A percentile compares a stretch with the other conserved stretches of the same genome.
These are phyloP conservation scores for Delia radicum DNA, from an alignment of 1,140 invertebrate genomes.

Conservation along the genomic window DNA sequence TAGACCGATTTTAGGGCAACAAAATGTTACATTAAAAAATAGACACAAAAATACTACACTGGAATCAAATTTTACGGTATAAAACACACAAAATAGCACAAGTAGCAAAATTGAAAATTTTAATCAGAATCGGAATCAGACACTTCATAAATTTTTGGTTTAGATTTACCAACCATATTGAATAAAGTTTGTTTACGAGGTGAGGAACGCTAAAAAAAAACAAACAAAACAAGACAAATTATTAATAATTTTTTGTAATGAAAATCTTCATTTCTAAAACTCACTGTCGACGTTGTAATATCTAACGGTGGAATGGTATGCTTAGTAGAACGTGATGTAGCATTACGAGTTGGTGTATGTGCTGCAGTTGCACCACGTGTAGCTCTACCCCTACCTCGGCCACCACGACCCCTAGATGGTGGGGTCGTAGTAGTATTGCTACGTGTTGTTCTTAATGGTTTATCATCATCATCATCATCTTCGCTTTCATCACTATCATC, in stretches of 20 bases:
- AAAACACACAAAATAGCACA: no score
- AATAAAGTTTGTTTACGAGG: background rate
- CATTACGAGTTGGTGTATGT: background rate
- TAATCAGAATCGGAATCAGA: constrained; percentile 12
- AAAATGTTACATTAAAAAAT: no score
- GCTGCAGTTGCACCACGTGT: background rate
- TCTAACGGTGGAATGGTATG: constrained; percentile 32
- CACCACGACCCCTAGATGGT: constrained; percentile 22
- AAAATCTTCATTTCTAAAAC: background rate
- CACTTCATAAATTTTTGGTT: constrained; percentile 6
- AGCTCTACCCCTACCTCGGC: constrained; percentile 26
- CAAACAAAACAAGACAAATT: background rate
- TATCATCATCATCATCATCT: background rate
- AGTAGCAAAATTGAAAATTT: background rate
- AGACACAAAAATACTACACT: no score
- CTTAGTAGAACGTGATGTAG: background rate
- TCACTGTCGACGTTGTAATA: constrained; percentile 29
- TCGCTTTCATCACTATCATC: background rate
- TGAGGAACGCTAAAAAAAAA: constrained; percentile 7
- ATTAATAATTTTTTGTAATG: no score
- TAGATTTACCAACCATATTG: background rate
- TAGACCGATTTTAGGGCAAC: no score
- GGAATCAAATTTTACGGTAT: no score
- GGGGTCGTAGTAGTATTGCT: background rate
- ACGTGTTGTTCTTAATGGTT: constrained; percentile 18